phyloP scores from a whole-genome alignment of 2,888 invertebrate species.

The Oscheius myriophilus region DNA sequence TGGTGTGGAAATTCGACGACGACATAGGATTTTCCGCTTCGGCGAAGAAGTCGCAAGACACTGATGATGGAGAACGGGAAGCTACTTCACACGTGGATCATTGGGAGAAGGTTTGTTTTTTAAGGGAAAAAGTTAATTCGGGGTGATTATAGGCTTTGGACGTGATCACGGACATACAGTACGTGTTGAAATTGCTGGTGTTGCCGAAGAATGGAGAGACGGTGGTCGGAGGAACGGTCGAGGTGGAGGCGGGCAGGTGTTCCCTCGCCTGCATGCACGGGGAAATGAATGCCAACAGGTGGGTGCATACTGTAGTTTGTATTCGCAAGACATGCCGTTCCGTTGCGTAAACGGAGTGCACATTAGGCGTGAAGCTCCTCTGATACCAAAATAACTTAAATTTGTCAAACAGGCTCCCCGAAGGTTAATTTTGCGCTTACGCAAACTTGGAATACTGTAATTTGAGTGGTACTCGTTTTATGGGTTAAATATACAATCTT shows the following conservation, averaged over 20 bases:
- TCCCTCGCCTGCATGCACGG: slow-evolving; percentile 67
- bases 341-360: slow-evolving; percentile 13
- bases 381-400: no score
- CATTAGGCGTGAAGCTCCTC: no score
- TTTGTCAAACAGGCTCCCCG: no score
- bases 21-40: slow-evolving; percentile 5
- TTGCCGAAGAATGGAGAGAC: slow-evolving; percentile 41
- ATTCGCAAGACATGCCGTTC: no score
- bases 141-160: slow-evolving; percentile 31
- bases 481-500: no score
- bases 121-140: no score
- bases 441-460: no score
- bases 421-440: no score
- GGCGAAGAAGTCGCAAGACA: not conserved
- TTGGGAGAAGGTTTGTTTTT: slow-evolving; percentile 44
- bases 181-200: slow-evolving; percentile 37
- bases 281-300: slow-evolving; percentile 63
- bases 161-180: slow-evolving; percentile 45
- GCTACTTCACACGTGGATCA: slow-evolving; percentile 29
- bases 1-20: slow-evolving; percentile 49
- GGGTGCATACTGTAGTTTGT: not conserved
- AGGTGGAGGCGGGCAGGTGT: slow-evolving; percentile 56
- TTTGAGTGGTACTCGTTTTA: no score
- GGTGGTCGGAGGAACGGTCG: slow-evolving; percentile 57
- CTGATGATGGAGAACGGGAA: not conserved